Percentiles rank a stretch among this genome's conserved stretches.
phyloP scores from a whole-genome alignment of 2,113 vertebrate genomes.

The Alosa alosa region DNA sequence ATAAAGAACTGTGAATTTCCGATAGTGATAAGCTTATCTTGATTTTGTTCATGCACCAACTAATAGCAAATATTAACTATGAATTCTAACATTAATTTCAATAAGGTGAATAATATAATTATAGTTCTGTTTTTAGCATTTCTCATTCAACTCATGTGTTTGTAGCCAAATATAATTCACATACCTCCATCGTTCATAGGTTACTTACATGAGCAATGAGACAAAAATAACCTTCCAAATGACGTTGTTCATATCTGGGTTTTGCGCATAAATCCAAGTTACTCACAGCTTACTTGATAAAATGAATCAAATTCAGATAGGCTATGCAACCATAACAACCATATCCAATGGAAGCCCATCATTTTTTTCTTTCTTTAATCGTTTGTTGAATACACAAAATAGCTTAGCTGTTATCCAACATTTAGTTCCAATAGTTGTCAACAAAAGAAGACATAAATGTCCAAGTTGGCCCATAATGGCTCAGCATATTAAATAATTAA shows the following conservation, averaged over 20 bases:
- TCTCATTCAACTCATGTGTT: not conserved
- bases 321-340: no score
- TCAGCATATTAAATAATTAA: not conserved
- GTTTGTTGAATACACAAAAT: no score
- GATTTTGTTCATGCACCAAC: no score
- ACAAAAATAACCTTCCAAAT: not conserved
- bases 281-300: not conserved
- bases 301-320: no score
- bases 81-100: not conserved
- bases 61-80: not conserved
- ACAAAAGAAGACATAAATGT: not conserved
- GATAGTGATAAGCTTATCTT: no score
- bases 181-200: not conserved
- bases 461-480: not conserved
- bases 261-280: not conserved
- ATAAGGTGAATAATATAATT: not conserved
- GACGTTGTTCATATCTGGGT: not conserved
- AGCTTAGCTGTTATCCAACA: no score
- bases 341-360: no score
- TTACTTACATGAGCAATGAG: slow-evolving; percentile 10
- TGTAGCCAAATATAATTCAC: not conserved
- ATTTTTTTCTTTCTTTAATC: no score
- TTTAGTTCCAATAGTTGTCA: no score
- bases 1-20: no score
- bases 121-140: not conserved